Percentiles rank a stretch among this genome's conserved stretches.
Evolutionary conservation across 2,888 invertebrate genomes (phyloP).

Genomic region (Iphiclides podalirius): DNA sequence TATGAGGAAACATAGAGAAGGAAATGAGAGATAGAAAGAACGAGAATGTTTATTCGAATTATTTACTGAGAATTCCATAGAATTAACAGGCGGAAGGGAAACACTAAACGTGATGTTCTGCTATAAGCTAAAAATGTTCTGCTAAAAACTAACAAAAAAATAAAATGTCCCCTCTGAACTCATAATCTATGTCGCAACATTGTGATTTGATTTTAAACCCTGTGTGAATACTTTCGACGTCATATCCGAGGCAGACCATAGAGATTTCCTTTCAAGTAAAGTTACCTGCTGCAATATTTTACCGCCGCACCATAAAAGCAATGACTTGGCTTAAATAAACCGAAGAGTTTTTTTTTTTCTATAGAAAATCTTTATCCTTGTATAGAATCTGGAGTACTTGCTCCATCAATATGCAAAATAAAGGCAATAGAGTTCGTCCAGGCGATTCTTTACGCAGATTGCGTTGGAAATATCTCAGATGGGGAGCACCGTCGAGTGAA

Average conservation of each 20-base stretch:
- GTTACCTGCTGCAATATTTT: slow-evolving; percentile 38
- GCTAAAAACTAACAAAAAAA: too few relatives aligned
- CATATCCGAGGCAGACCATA: slow-evolving; percentile 44
- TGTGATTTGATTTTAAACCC: slow-evolving; percentile 51
- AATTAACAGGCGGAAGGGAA: too few relatives aligned
- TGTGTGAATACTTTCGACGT: slow-evolving; percentile 49
- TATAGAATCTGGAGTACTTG: slow-evolving; percentile 3
- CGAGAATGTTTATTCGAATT: too few relatives aligned
- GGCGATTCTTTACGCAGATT: neutral
- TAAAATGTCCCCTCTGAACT: too few relatives aligned
- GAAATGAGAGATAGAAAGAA: too few relatives aligned
- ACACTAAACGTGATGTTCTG: too few relatives aligned
- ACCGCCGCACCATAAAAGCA: slow-evolving; percentile 20
- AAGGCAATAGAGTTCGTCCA: neutral
- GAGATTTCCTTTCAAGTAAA: slow-evolving; percentile 49
- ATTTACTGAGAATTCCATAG: too few relatives aligned
- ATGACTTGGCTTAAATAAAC: slow-evolving; percentile 22
- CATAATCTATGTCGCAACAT: slow-evolving; percentile 40
- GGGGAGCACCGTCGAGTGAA: neutral
- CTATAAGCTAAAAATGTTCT: too few relatives aligned
- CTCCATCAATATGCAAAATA: slow-evolving; percentile 14
- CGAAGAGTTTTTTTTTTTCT: slow-evolving; percentile 10
- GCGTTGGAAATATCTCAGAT: neutral
- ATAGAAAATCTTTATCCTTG: slow-evolving; percentile 11
- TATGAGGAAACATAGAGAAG: too few relatives aligned